These are phyloP conservation scores for Microcebus lehilahytsara DNA, from an alignment of 2,113 vertebrate genomes.

Conservation along the genomic window DNA sequence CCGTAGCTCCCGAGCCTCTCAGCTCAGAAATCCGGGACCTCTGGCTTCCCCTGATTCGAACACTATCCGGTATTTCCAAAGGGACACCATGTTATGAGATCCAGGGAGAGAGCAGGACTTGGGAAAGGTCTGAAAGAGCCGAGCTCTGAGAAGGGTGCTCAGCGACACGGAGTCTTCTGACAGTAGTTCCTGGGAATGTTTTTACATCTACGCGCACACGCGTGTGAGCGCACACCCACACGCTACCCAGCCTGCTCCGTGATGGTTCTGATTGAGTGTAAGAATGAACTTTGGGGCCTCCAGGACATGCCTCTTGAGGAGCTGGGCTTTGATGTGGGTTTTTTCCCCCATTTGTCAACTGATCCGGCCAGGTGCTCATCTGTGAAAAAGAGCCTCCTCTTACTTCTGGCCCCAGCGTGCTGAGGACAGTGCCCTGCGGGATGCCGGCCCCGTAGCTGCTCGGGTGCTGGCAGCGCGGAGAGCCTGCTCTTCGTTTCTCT, in stretches of 20 bases:
- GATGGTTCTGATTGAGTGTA: rapidly evolving
- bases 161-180: rapidly evolving
- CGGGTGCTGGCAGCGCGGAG: rapidly evolving
- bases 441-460: rapidly evolving
- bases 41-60: rapidly evolving
- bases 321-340: background rate
- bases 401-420: rapidly evolving
- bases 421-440: rapidly evolving
- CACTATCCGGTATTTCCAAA: rapidly evolving
- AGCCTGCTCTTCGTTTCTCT: background rate
- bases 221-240: rapidly evolving
- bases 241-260: rapidly evolving
- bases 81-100: background rate
- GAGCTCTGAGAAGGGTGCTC: background rate
- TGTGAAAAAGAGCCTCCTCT: rapidly evolving
- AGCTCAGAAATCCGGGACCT: background rate
- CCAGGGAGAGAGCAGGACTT: too few species aligned
- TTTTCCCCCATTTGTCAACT: background rate
- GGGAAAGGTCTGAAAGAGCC: background rate
- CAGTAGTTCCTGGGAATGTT: background rate
- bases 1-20: rapidly evolving
- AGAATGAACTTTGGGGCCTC: background rate
- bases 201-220: rapidly evolving
- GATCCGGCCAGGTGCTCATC: rapidly evolving
- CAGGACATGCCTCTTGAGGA: too few species aligned